Evolutionary conservation across 2,888 invertebrate genomes (phyloP), one percentile per base, ranked within the genome.

Genomic region (Hermodice carunculata): DNA sequence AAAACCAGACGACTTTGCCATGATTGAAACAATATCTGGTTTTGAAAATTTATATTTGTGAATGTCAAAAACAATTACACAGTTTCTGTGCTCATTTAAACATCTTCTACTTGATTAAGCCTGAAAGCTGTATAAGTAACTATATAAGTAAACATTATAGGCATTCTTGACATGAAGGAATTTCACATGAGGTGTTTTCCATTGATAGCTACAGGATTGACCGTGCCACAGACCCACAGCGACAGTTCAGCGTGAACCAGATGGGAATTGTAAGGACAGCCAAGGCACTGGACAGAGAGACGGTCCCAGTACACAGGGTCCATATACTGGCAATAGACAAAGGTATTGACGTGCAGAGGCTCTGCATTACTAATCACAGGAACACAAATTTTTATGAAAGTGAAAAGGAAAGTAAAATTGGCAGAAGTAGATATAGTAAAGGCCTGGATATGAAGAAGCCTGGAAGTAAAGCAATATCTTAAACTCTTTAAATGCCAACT

Each of bases 191-290:
- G 11, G 6, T 51, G 42, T 42, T 42, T 11, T 52, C n/a, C 8
- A 28, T 48, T n/a, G 24, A 2, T 53, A 82, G 82, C 53, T 82
- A 78, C 67, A 70, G 73, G 3, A 79, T 82, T 32, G 81, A 81
- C 61, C 69, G 78, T 11, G 59, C 64, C 1, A 76, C 77, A 11
- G 81, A 82, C 63, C 67, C 67, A 37, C 67, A 71, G 6, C 69
- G 77, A 26, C 74, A 78, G 63, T 83, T 82, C 64, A 64, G 70
- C n/a, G 75, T 83, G 2, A 68, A 74, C 42, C 61, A 46, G 11
- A 61, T 58, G 22, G 74, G 73, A 19, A 32, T 70, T 43, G 73
- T 74, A 26, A 67, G 57, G 4, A 65, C 58, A 11, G 54, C 52
- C 26, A 61, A 59, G 26, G 26, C 37, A 11, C 64, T 75, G 24